Evolutionary conservation across 2,888 invertebrate species (phyloP), one percentile per base, ranked within the genome.

Genomic region (Leptinotarsa peninsularis): DNA sequence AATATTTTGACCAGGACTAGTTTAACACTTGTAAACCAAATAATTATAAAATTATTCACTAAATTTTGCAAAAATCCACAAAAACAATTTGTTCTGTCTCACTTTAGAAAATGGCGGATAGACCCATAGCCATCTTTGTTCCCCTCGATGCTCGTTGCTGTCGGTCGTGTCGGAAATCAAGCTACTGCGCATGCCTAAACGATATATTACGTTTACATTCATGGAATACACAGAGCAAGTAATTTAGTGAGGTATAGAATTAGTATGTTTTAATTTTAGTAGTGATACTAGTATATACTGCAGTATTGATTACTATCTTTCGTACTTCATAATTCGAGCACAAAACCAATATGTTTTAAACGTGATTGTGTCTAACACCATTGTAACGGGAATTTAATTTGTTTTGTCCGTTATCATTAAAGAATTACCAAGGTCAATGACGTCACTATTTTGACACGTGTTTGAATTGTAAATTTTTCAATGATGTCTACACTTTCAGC

Each of bases 91-190:
- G 83, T 84, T 89, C 88, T 88, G 85, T 89, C 89, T 89, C 89
- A 87, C 88, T 89, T 88, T 88, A 89, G 87, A 89, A 89, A 88
- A 89, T 88, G 88, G 89, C 88, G 85, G 88, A 87, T 85, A 85
- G 86, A 86, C 81, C 83, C 87, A 86, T 88, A 87, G 88, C 88
- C 89, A 87, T 88, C 88, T 88, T 88, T 88, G 88, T 88, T 87
- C 85, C 83, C 85, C 86, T 84, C 81, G 85, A 17, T 49, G 7
- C 5, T 52, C 23, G 49, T 67, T 49, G 23, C n/a, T 17, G n/a
- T n/a, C n/a, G 27, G 27, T 68, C 67, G 49, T 68, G 63, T 71
- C 33, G 58, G 54, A 63, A 52, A 66, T 49, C 68, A 23, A 27
- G 21, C 14, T 56, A 69, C 2, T 69, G 76, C 78, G 78, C 78